Base-by-base conservation (phyloP, 2,113 vertebrate genomes). In the Nestor notabilis region DNA sequence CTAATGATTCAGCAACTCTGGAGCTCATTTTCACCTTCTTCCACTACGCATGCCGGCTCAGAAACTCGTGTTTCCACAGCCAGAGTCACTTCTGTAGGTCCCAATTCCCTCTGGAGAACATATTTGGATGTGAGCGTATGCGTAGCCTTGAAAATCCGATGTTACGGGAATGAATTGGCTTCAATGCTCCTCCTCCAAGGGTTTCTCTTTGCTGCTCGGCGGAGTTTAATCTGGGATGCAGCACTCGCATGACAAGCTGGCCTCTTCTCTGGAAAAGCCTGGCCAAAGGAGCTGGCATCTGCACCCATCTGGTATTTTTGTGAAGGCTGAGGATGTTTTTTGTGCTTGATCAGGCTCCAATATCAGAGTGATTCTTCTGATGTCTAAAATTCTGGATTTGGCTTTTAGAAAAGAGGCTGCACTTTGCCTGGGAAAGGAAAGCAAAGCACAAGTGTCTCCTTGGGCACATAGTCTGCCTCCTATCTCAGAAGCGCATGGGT, bases 251-350 rank as follows among this genome's bases (percentile, higher is more conserved):
- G 72, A 78, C 87, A 69, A 92, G 79, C 88, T 80, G 90, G 86
- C 83, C 83, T 77, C 71, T 79, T 83, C 93, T 90, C 87, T 63
- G 66, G 41, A 77, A 76, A 47, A 58, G 88, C 93, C 90, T 81
- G 93, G 92, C 65, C 89, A 0, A 58, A 83, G 95, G 80, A 93
- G 83, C 69, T 89, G 91, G 93, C 97, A 93, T 94, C 94, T 97
- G 96, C 89, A 93, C 69, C 85, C 91, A 95, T 90, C 96, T 95
- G 96, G 81, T 86, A 75, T 88, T 92, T 95, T 88, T 75, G 78
- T 11, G 37, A 95, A 89, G 89, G 83, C 79, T 69, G 72, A 85
- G 80, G 82, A 88, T 79, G 58, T 49, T 92, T 94, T 95, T 65
- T 95, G 85, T 60, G 72, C 91, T 97, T 88, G 85, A 83, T 89